Conservation (phyloP, 2,113 vertebrate species). For the Synodontis membranacea region DNA sequence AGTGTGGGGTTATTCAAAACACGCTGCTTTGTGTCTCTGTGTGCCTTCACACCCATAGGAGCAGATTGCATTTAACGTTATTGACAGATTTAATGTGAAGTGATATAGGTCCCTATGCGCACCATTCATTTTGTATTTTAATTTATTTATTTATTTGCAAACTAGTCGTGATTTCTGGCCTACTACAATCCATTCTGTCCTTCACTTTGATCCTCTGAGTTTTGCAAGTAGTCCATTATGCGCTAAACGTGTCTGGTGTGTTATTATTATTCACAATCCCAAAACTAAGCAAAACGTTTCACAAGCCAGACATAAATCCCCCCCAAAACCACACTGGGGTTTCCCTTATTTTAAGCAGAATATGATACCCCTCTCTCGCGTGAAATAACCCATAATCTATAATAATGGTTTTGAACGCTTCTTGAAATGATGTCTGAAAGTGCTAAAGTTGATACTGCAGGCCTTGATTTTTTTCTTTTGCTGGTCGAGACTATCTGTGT, state of each 20-base stretch:
- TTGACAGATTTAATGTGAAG: background rate
- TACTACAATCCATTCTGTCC: background rate
- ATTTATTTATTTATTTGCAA: no score
- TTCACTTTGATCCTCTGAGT: background rate
- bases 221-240: background rate
- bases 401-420: constrained; percentile 21
- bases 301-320: constrained; percentile 14
- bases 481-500: background rate
- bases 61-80: constrained; percentile 4
- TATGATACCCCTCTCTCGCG: background rate
- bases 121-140: background rate
- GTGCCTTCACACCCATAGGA: background rate
- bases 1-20: constrained; percentile 65
- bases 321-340: constrained; percentile 22
- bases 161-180: background rate
- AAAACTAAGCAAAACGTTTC: constrained; percentile 19
- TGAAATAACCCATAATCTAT: constrained; percentile 25
- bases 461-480: background rate
- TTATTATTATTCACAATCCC: constrained; percentile 16
- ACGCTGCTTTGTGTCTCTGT: constrained; percentile 32
- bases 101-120: background rate
- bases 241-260: background rate
- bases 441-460: background rate
- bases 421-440: constrained; percentile 8
- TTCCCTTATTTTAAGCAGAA: constrained; percentile 29